These are phyloP conservation scores for Pasiphila rectangulata DNA, from an alignment of 2,888 invertebrate species.

Conservation along the genomic window DNA sequence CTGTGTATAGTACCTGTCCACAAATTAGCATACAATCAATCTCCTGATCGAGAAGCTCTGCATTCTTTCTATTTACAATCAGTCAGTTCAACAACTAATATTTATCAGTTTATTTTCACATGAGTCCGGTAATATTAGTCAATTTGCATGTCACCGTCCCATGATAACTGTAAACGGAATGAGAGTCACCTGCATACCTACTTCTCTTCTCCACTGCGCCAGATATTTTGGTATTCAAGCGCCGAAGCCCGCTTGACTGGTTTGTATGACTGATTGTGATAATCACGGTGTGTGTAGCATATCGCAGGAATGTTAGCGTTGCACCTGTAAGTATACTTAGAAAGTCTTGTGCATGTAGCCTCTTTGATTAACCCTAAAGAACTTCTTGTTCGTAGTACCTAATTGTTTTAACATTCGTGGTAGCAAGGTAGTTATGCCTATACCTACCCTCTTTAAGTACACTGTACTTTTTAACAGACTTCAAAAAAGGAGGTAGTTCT, in stretches of 20 bases:
- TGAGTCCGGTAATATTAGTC: slow-evolving; percentile 58
- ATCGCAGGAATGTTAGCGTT: not conserved
- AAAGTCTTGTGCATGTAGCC: not conserved
- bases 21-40: too few relatives aligned
- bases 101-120: not conserved
- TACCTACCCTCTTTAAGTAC: too few relatives aligned
- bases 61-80: not conserved
- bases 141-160: slow-evolving; percentile 61
- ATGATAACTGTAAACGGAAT: slow-evolving; percentile 69
- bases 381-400: too few relatives aligned
- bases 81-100: not conserved
- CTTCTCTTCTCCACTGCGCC: slow-evolving; percentile 50
- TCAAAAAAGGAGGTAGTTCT: too few relatives aligned
- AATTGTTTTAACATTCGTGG: too few relatives aligned
- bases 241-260: slow-evolving; percentile 23
- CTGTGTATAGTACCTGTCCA: too few relatives aligned
- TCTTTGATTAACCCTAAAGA: too few relatives aligned
- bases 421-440: too few relatives aligned
- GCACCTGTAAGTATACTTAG: slow-evolving; percentile 3
- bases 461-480: too few relatives aligned
- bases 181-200: slow-evolving; percentile 52
- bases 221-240: slow-evolving; percentile 43
- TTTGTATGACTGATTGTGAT: slow-evolving; percentile 21
- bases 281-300: slow-evolving; percentile 10
- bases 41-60: too few relatives aligned